Evolutionary conservation across 2,797 vertebrate species (phyloP).

Genomic region (Neomorphus geoffroyi): DNA sequence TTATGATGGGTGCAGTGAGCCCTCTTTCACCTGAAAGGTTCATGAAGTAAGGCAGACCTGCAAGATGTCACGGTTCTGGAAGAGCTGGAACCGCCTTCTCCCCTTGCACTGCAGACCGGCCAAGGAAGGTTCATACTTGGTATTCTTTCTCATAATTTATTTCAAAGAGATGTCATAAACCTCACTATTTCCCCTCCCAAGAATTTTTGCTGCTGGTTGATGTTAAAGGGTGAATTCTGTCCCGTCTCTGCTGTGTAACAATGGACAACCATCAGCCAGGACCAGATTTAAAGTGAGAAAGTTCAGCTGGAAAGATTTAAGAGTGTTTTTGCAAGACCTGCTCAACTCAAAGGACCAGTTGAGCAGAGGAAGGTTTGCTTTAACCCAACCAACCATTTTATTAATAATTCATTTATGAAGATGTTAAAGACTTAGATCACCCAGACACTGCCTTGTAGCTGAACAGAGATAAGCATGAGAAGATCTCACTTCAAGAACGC

Average conservation of each 20-base stretch:
- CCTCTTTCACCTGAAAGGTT: neutral
- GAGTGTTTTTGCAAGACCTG: neutral
- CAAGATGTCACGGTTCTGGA: accelerated
- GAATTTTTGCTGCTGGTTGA: neutral
- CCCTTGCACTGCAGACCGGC: neutral
- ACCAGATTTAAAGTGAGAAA: neutral
- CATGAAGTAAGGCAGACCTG: neutral
- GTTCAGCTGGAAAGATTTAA: neutral
- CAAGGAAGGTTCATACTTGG: neutral
- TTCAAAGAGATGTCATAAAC: neutral
- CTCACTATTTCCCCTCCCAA: neutral
- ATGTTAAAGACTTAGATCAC: neutral
- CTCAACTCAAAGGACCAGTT: neutral
- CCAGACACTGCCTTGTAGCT: neutral
- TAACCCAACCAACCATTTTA: neutral
- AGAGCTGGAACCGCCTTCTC: neutral
- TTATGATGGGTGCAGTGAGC: neutral
- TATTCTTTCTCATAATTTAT: neutral
- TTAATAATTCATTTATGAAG: neutral
- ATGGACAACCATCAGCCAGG: neutral
- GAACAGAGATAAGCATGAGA: neutral
- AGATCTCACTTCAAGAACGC: neutral
- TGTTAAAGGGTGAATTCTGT: neutral
- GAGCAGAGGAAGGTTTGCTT: neutral
- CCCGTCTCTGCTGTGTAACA: neutral